These are phyloP conservation scores for Drosophila pseudotakahashii DNA, from an alignment of 2,888 invertebrate species.

Conservation along the genomic window DNA sequence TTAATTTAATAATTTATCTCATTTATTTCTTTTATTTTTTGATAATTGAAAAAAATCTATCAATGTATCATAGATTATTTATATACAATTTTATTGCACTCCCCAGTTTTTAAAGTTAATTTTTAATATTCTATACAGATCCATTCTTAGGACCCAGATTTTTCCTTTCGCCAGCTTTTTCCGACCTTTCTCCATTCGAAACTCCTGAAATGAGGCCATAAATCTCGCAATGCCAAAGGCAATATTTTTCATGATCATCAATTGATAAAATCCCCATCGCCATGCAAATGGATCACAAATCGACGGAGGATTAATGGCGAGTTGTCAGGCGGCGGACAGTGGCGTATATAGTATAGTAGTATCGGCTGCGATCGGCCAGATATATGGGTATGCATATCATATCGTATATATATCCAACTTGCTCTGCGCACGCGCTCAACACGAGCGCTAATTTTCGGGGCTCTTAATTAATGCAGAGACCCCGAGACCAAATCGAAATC, in stretches of 20 bases:
- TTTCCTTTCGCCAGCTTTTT: slow-evolving; percentile 1
- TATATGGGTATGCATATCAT: not conserved
- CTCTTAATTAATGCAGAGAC: slow-evolving; percentile 56
- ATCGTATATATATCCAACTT: slow-evolving; percentile 26
- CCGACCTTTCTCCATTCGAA: slow-evolving; percentile 10
- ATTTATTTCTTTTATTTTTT: too few species aligned
- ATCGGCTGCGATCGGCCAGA: slow-evolving; percentile 19
- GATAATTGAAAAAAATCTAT: too few species aligned
- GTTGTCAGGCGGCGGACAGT: slow-evolving; percentile 18
- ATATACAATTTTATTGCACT: too few species aligned
- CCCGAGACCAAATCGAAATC: slow-evolving; percentile 55
- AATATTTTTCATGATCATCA: not conserved
- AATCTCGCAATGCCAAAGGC: slow-evolving; percentile 18
- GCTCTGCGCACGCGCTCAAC: slow-evolving; percentile 72
- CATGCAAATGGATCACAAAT: slow-evolving; percentile 34
- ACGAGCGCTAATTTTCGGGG: slow-evolving; percentile 72
- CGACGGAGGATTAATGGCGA: slow-evolving; percentile 32
- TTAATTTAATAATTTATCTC: too few species aligned
- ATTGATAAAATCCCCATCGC: not conserved
- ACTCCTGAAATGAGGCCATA: not conserved
- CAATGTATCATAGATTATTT: too few species aligned
- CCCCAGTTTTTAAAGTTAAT: too few species aligned
- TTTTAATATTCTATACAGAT: not conserved
- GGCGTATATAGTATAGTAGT: slow-evolving; percentile 10
- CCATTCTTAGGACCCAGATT: not conserved